These are phyloP conservation scores for Parotia lawesii DNA, from an alignment of 2,113 vertebrate genomes.

Conservation along the genomic window DNA sequence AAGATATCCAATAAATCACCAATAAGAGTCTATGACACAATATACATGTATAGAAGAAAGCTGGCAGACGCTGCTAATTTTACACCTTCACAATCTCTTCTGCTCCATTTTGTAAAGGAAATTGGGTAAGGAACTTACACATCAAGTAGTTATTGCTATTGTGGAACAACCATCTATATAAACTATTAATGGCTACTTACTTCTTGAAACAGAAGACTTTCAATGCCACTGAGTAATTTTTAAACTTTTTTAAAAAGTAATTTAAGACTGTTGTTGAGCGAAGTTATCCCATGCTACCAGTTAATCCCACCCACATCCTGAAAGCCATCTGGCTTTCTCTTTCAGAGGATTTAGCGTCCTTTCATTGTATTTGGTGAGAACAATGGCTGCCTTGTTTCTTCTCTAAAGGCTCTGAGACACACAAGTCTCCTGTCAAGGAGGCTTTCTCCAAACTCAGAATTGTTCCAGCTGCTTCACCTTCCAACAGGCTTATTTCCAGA, in stretches of 20 bases:
- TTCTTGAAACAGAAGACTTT: not conserved
- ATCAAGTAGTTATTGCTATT: not conserved
- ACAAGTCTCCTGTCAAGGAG: rapidly evolving
- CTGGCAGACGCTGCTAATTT: not conserved
- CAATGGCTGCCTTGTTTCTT: not conserved
- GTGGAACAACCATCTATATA: not conserved
- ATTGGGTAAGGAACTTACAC: not conserved
- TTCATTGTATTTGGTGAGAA: not conserved
- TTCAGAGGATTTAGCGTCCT: not conserved
- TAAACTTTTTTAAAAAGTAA: rapidly evolving
- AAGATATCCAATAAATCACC: not conserved
- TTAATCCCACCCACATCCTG: rapidly evolving
- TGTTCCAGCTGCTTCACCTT: not conserved
- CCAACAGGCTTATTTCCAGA: not conserved
- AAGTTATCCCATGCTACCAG: not conserved
- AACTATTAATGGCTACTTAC: not conserved
- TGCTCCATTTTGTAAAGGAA: not conserved
- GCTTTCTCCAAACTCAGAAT: not conserved
- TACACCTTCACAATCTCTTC: not conserved
- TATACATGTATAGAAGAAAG: not conserved
- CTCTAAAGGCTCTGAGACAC: not conserved
- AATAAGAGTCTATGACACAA: not conserved
- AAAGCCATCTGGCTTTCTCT: not conserved
- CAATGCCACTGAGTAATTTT: not conserved
- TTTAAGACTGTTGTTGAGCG: not conserved